Conservation (phyloP, 2,797 vertebrate genomes). For the Glyptemys insculpta region DNA sequence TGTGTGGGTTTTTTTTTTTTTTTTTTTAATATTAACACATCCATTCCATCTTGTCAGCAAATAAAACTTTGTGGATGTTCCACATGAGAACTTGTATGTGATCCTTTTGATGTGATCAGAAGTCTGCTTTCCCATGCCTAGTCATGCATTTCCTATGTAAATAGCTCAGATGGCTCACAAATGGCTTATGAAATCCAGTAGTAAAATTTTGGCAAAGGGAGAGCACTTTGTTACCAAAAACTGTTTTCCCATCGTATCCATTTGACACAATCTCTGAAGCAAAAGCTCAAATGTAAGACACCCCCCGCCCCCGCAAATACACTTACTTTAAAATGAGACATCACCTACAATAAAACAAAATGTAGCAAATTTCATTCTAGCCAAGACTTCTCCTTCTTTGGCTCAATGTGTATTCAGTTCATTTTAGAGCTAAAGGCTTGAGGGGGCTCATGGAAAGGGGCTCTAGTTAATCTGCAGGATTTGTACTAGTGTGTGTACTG, state of each 20-base stretch:
- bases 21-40: background rate
- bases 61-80: conserved; percentile 55
- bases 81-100: conserved; percentile 62
- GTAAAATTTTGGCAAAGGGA: background rate
- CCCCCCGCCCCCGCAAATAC: accelerated
- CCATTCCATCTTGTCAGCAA: conserved; percentile 40
- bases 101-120: conserved; percentile 70
- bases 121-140: conserved; percentile 73
- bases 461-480: background rate
- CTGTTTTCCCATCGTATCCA: conserved; percentile 40
- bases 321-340: background rate
- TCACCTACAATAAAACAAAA: background rate
- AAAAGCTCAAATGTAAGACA: background rate
- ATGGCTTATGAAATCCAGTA: no score
- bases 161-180: conserved; percentile 60
- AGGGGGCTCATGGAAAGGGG: background rate
- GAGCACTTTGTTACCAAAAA: conserved; percentile 40
- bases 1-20: background rate
- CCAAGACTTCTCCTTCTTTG: background rate
- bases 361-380: background rate
- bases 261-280: conserved; percentile 13
- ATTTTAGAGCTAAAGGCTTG: background rate
- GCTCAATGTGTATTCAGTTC: background rate
- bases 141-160: conserved; percentile 73
- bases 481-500: background rate